Percentiles rank a stretch among this genome's conserved stretches.
Conservation (phyloP, 2,888 invertebrate species). For the Camptogramma bilineatum region DNA sequence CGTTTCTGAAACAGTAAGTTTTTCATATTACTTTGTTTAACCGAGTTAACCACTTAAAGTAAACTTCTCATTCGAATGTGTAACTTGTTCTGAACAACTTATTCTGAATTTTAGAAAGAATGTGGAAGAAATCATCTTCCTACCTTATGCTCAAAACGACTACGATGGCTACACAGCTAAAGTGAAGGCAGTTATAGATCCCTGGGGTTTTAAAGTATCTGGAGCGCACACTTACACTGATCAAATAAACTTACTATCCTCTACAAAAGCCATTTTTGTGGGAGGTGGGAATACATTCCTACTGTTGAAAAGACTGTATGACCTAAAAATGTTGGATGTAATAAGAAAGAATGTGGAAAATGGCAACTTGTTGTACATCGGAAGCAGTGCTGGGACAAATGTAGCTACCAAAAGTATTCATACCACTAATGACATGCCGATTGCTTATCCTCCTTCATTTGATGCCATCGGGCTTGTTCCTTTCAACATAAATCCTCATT, state of each 20-base stretch:
- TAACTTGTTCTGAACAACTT: background rate
- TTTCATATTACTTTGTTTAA: background rate
- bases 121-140: constrained; percentile 88
- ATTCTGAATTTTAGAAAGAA: constrained; percentile 83
- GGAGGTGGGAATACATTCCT: constrained; percentile 94
- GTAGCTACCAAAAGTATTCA: constrained; percentile 92
- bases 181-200: constrained; percentile 84
- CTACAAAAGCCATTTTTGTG: constrained; percentile 89
- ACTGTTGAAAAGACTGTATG: constrained; percentile 89
- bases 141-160: constrained; percentile 90
- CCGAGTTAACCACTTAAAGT: background rate
- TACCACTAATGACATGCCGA: constrained; percentile 96
- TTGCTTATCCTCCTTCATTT: constrained; percentile 91
- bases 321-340: constrained; percentile 86
- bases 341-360: constrained; percentile 87
- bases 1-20: constrained; percentile 86
- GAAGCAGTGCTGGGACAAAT: constrained; percentile 93
- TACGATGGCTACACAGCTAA: constrained; percentile 87
- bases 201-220: constrained; percentile 88
- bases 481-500: constrained; percentile 95
- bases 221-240: constrained; percentile 87
- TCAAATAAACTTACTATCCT: constrained; percentile 83
- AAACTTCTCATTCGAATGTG: background rate
- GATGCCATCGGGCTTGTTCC: constrained; percentile 90
- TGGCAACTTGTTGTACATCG: constrained; percentile 89